Base-by-base conservation (phyloP, 2,888 invertebrate genomes). In the Acleris laterana region DNA sequence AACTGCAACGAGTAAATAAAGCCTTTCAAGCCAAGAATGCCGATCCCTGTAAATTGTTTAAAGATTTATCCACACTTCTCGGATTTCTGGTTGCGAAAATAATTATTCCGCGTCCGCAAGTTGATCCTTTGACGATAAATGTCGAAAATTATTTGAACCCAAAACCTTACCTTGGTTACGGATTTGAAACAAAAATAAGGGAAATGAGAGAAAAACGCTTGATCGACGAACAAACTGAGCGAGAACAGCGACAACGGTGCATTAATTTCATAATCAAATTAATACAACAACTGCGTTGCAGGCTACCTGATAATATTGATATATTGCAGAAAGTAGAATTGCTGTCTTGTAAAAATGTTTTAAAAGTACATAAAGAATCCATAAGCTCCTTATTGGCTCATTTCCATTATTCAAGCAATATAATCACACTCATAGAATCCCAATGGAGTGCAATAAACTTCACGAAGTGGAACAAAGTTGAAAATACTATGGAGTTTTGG, bases 391-490 rank as follows among this genome's bases (percentile, higher is more conserved):
- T 55, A 55, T 55, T 55, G 55, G 55, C 38, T 55, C 55, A 55
- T 55, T 55, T 55, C 42, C 55, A 55, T 16, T 42, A 55, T 38
- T 55, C 55, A 17, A 55, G 38, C 28, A 11, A 19, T 28, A 52
- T n/a, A 6, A 19, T 49, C n/a, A 49, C 19, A 49, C 25, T 44
- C 42, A 22, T 62, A 11, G 62, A 62, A 62, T 63, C 63, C 56
- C 67, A 69, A 55, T 69, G 69, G 69, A 62, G 61, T 55, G 56
- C 60, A 64, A 17, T 68, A 71, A 6, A 38, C 53, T 20, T 67
- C 42, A 48, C 52, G 19, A 62, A 50, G 38, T 68, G 58, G 52
- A 56, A 68, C 16, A 51, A 38, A 9, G 11, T 11, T 9, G 11
- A 38, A 1, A 53, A n/a, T 52, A 51, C 56, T 51, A 67, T 48